A percentile compares a stretch with the other conserved stretches of the same genome.
phyloP scores from a whole-genome alignment of 1,140 invertebrate genomes.

The Proctacanthus coquilletti region DNA sequence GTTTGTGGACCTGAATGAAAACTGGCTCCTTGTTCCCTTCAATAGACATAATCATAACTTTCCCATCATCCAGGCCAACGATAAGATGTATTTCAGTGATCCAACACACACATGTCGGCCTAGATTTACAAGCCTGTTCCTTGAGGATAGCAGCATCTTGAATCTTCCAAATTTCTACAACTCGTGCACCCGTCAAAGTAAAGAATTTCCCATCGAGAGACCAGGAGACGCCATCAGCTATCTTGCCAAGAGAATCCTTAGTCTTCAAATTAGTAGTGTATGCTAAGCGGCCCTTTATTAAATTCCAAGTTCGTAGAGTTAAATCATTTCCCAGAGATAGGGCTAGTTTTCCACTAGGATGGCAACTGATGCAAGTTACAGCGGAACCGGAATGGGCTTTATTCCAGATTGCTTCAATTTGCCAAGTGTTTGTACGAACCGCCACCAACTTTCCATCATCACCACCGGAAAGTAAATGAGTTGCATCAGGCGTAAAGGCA shows the following conservation, averaged over 20 bases:
- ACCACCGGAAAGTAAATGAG: constrained; percentile 66
- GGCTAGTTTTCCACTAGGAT: constrained; percentile 79
- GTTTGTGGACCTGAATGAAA: constrained; percentile 41
- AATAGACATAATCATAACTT: constrained; percentile 45
- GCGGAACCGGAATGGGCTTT: constrained; percentile 52
- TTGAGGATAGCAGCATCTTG: constrained; percentile 49
- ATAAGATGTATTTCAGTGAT: constrained; percentile 42
- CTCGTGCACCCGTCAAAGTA: constrained; percentile 48
- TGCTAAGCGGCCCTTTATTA: constrained; percentile 68
- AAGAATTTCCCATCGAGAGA: constrained; percentile 55
- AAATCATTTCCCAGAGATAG: constrained; percentile 72
- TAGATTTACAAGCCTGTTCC: constrained; percentile 39
- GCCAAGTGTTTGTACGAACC: constrained; percentile 69
- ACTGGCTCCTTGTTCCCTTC: constrained; percentile 17
- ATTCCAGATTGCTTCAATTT: constrained; percentile 58
- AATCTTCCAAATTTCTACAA: constrained; percentile 61
- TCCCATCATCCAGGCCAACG: constrained; percentile 55
- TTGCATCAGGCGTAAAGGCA: constrained; percentile 54
- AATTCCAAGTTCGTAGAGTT: constrained; percentile 81
- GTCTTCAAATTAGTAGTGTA: constrained; percentile 71
- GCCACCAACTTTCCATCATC: constrained; percentile 72
- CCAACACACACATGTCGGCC: constrained; percentile 47
- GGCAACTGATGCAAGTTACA: constrained; percentile 56
- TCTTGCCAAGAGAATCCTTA: constrained; percentile 37
- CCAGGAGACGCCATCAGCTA: constrained; percentile 42